phyloP scores from a whole-genome alignment of 1,140 invertebrate species.

The Achatina immaculata region DNA sequence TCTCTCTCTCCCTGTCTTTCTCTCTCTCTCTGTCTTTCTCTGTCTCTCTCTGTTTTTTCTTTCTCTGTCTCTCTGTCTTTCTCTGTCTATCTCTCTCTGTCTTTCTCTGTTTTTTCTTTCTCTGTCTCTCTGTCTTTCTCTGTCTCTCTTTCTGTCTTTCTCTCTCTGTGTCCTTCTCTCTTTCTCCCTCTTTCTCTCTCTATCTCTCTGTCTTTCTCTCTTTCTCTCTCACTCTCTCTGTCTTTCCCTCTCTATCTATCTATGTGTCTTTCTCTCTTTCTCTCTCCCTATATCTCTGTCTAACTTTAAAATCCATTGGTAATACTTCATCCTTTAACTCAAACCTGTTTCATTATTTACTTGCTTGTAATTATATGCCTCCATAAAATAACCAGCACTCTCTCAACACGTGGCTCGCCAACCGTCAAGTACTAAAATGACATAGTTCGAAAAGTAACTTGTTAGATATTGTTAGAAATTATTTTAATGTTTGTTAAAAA shows the following conservation, averaged over 20 bases:
- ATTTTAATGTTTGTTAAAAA: too few relatives aligned
- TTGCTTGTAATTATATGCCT: too few relatives aligned
- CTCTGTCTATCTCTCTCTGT: background rate
- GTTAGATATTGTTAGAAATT: too few relatives aligned
- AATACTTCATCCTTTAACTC: too few relatives aligned
- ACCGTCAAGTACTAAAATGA: too few relatives aligned
- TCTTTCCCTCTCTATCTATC: too few relatives aligned
- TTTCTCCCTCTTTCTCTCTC: background rate
- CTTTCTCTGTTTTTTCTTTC: background rate
- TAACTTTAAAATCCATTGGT: background rate
- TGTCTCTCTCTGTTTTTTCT: background rate
- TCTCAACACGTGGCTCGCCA: too few relatives aligned
- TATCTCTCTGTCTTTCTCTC: background rate
- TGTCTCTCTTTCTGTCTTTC: constrained; percentile 2
- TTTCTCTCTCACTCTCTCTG: background rate
- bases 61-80: constrained; percentile 5
- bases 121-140: background rate
- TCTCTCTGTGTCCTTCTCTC: background rate
- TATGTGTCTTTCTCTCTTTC: too few relatives aligned
- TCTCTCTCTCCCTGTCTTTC: background rate
- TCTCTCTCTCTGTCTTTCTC: background rate
- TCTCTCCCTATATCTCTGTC: constrained; percentile 9
- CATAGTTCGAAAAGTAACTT: too few relatives aligned
- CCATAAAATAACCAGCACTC: too few relatives aligned
- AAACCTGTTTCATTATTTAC: too few relatives aligned